Conservation (phyloP, 2,888 invertebrate genomes). For the Osmoderma eremita region DNA sequence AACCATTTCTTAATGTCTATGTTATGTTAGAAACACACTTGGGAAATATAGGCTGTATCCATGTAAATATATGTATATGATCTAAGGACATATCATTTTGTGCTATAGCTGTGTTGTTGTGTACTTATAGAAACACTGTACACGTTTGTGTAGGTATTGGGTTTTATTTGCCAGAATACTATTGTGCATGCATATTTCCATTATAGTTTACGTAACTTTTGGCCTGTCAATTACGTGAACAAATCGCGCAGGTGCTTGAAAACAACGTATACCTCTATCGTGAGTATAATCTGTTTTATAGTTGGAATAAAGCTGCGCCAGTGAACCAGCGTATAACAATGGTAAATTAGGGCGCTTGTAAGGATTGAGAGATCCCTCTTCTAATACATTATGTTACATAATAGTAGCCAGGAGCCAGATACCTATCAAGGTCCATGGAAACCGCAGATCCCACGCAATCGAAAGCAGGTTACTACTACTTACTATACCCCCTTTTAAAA, state of each 20-base stretch:
- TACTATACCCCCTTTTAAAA: not conserved
- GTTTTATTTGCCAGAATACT: no score
- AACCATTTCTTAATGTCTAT: no score
- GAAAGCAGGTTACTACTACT: conserved; percentile 24
- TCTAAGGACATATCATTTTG: no score
- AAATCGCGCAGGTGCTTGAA: conserved; percentile 35
- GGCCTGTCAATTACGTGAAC: conserved; percentile 28
- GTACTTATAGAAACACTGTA: no score
- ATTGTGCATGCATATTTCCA: no score
- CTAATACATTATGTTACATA: conserved; percentile 39
- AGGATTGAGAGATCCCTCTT: conserved; percentile 40
- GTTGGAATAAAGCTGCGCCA: conserved; percentile 32
- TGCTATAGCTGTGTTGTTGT: no score
- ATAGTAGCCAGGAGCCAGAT: conserved; percentile 40
- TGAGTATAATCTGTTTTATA: conserved; percentile 33
- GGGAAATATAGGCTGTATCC: no score
- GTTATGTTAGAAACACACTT: no score
- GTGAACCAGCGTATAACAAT: conserved; percentile 28
- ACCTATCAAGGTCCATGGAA: conserved; percentile 29
- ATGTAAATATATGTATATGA: no score
- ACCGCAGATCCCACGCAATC: conserved; percentile 39
- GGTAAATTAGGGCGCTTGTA: conserved; percentile 41
- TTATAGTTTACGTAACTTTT: conserved; percentile 31
- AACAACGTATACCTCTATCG: conserved; percentile 29
- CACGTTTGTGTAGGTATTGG: no score